phyloP scores from a whole-genome alignment of 2,888 invertebrate species.

The Plebejus melissa region DNA sequence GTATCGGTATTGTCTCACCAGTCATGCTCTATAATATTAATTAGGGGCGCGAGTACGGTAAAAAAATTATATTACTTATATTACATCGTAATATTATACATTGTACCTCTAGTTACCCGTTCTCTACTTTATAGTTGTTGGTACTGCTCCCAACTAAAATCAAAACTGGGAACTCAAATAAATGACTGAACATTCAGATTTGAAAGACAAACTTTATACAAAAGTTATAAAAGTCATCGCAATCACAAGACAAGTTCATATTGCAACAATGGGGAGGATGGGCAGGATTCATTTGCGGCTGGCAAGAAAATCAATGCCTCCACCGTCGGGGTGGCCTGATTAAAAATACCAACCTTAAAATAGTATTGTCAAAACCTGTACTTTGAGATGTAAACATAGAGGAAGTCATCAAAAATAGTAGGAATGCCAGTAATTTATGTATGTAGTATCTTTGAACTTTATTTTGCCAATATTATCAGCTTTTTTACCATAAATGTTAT shows the following conservation, averaged over 20 bases:
- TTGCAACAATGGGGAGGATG: conserved; percentile 54
- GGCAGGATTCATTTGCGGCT: conserved; percentile 50
- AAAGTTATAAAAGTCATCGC: conserved; percentile 58
- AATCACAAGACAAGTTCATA: conserved; percentile 61
- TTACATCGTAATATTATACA: background rate
- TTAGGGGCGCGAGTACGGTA: background rate
- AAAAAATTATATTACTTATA: background rate
- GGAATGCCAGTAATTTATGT: too few species aligned
- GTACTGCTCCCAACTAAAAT: background rate
- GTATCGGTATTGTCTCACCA: too few species aligned
- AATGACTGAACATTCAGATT: background rate
- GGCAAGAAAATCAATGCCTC: conserved; percentile 43
- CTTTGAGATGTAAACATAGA: background rate
- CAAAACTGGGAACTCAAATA: conserved; percentile 2
- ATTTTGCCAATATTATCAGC: too few species aligned
- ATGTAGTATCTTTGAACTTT: too few species aligned
- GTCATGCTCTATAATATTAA: too few species aligned
- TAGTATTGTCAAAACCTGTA: background rate
- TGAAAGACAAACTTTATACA: conserved; percentile 37
- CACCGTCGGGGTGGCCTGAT: conserved; percentile 45
- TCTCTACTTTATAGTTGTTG: background rate
- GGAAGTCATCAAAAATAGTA: too few species aligned
- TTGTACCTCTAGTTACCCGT: background rate
- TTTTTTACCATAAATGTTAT: too few species aligned
- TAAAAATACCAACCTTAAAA: conserved; percentile 17